Evolutionary conservation across 2,888 invertebrate genomes (phyloP), one percentile per base, ranked within the genome.

Genomic region (Podotricha telesiphe): DNA sequence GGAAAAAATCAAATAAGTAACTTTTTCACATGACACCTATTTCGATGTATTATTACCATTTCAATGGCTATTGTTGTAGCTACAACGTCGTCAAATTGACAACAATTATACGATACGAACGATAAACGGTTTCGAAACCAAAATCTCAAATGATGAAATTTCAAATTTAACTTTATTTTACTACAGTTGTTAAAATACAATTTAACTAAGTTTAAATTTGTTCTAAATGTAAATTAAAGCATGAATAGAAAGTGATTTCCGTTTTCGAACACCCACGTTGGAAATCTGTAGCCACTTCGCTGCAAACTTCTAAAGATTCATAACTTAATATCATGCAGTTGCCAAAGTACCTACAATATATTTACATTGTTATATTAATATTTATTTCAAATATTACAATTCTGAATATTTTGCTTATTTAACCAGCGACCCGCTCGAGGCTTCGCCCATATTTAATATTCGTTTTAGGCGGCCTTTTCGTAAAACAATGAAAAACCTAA

Each of bases 191-290:
- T 42, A 42, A 42, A 42, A 42, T 13, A 42, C 11, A 42, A 13
- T 13, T 42, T 42, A 42, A 42, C 13, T 4, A 28, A 59, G 42
- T 59, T 22, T n/a, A 59, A 58, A 45, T 59, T 45, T 45, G n/a
- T 8, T 59, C 42, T 59, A 59, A 45, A 59, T 59, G 42, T 42
- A 59, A 59, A 45, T 42, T 59, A 59, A 20, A 45, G 15, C 2
- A 59, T 59, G 59, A 59, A 59, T 59, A 59, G 59, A 42, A 59
- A 59, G 22, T 22, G 42, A 59, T 59, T 59, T 59, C 22, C 59
- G 42, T 42, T 59, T 45, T 59, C 34, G 17, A 55, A 55, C 17
- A 55, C 28, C 34, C 59, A 59, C 42, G 59, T 59, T 59, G 59
- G n/a, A 42, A 59, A 59, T 59, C 42, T 58, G 40, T 42, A 59